A percentile compares a stretch with the other conserved stretches of the same genome.
These are phyloP conservation scores for Sarcophilus harrisii DNA, from an alignment of 2,797 vertebrate species.

Conservation along the genomic window DNA sequence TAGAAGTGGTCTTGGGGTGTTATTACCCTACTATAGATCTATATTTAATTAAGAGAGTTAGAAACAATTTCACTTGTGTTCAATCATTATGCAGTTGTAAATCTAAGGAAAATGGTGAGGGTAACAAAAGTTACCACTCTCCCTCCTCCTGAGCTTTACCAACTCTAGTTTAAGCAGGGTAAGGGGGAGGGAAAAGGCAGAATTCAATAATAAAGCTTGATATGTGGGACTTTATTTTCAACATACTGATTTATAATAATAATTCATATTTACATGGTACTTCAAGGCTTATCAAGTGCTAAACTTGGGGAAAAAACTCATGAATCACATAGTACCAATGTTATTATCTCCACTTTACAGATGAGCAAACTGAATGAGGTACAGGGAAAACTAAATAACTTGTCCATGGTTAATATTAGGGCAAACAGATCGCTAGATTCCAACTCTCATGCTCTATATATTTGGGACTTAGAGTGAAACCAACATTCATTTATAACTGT, in stretches of 20 bases:
- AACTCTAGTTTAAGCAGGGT: not conserved
- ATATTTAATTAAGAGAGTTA: not conserved
- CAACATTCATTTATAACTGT: not conserved
- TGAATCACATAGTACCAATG: not conserved
- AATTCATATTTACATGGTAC: not conserved
- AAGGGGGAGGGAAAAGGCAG: too few species aligned
- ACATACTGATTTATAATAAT: not conserved
- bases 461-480: not conserved
- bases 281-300: not conserved
- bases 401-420: not conserved
- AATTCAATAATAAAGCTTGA: not conserved
- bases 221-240: not conserved
- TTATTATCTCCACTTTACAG: not conserved
- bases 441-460: not conserved
- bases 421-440: not conserved
- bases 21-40: not conserved
- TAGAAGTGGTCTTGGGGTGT: too few species aligned
- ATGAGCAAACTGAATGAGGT: not conserved
- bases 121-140: not conserved
- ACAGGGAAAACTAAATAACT: not conserved
- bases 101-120: not conserved
- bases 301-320: not conserved
- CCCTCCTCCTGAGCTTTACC: not conserved
- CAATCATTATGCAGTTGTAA: too few species aligned
- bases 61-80: not conserved